These are phyloP conservation scores for Gymnopithys bicolor DNA, from an alignment of 2,797 vertebrate genomes.

Conservation along the genomic window DNA sequence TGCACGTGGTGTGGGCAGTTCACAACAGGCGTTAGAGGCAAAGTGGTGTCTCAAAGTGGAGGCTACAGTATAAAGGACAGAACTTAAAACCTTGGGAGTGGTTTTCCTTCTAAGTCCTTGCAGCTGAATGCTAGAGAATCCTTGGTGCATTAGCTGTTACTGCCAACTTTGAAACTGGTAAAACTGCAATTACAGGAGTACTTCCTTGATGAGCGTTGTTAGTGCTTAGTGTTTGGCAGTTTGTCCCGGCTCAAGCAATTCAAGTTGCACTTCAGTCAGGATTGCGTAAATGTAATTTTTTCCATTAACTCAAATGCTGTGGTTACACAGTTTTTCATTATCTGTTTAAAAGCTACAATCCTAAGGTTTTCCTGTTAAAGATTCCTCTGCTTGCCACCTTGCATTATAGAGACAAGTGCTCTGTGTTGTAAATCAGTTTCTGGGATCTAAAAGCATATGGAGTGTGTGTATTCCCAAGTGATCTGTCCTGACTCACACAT, in stretches of 20 bases:
- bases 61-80: background rate
- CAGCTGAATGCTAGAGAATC: fast-evolving
- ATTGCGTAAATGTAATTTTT: background rate
- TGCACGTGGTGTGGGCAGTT: background rate
- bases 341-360: background rate
- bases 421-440: background rate
- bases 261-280: slow-evolving; percentile 17
- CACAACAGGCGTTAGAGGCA: fast-evolving
- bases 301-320: background rate
- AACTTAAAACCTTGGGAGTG: background rate
- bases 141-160: background rate
- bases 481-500: slow-evolving; percentile 4
- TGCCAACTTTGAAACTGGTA: slow-evolving; percentile 14
- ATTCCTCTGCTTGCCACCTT: background rate
- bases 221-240: background rate
- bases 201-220: slow-evolving; percentile 9
- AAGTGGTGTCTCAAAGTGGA: background rate
- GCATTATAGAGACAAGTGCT: background rate
- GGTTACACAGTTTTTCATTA: background rate
- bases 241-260: background rate
- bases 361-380: background rate
- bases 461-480: slow-evolving; percentile 34
- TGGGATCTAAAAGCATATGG: background rate
- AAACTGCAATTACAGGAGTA: background rate
- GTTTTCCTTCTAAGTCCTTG: background rate